Evolutionary conservation across 2,888 invertebrate species (phyloP).

Genomic region (Gastracanthus pulcherrimus): DNA sequence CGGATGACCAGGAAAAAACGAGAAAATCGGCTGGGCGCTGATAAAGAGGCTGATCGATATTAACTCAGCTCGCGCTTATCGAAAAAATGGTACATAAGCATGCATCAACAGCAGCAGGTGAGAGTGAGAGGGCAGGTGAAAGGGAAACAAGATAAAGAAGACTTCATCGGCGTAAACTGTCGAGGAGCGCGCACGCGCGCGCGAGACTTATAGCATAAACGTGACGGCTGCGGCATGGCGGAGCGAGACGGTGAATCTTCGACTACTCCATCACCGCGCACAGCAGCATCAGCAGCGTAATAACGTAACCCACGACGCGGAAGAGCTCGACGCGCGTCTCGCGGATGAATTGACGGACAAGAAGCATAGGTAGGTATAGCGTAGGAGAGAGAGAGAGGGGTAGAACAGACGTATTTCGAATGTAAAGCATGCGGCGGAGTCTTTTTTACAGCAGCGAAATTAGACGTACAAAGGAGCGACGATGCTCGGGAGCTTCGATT

Average conservation of each 20-base stretch:
- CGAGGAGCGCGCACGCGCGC: no score
- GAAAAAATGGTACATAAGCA: background rate
- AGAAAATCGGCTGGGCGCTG: no score
- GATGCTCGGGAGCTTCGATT: background rate
- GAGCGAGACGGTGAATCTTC: conserved; percentile 9
- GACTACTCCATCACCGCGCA: background rate
- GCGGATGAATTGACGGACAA: conserved; percentile 5
- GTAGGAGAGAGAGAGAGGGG: background rate
- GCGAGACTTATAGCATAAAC: conserved; percentile 37
- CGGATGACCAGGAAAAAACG: no score
- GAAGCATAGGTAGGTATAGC: background rate
- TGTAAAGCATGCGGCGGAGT: background rate
- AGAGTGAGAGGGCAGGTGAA: conserved; percentile 46
- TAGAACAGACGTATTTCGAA: background rate
- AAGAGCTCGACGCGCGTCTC: background rate
- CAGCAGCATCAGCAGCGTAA: background rate
- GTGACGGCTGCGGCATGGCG: conserved; percentile 13
- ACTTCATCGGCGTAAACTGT: conserved; percentile 27
- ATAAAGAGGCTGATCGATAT: no score
- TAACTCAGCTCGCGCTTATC: no score
- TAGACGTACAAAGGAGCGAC: background rate
- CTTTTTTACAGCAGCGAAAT: background rate
- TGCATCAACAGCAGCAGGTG: background rate
- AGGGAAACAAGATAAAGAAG: conserved; percentile 51
- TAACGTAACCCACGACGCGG: conserved; percentile 25